These are phyloP conservation scores for Zaprionus ornatus DNA, from an alignment of 1,140 invertebrate genomes.

Conservation along the genomic window DNA sequence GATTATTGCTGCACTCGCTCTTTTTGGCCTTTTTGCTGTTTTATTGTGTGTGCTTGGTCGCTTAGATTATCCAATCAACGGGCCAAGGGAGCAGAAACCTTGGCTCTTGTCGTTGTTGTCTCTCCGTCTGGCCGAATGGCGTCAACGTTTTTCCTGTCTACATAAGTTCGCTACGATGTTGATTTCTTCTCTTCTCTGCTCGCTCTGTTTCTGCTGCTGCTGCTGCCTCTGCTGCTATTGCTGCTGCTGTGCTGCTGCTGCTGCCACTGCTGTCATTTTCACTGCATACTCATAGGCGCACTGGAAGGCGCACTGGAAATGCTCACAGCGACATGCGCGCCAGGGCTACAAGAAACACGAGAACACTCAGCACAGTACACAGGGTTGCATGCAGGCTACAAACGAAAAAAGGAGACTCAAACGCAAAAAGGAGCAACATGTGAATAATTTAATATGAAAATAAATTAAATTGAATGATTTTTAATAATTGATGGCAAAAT, in stretches of 20 bases:
- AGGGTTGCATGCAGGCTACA: slow-evolving; percentile 3
- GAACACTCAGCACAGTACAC: background rate
- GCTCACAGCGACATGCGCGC: slow-evolving; percentile 29
- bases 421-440: background rate
- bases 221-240: slow-evolving; percentile 32
- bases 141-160: slow-evolving; percentile 54
- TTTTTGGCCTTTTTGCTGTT: background rate
- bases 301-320: slow-evolving; percentile 61
- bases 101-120: slow-evolving; percentile 31
- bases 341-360: slow-evolving; percentile 45
- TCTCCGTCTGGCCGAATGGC: slow-evolving; percentile 34
- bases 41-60: background rate
- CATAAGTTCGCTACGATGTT: slow-evolving; percentile 64
- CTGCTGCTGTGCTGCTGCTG: slow-evolving; percentile 23
- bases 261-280: slow-evolving; percentile 75
- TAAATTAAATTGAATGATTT: background rate
- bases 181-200: slow-evolving; percentile 39
- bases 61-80: slow-evolving; percentile 62
- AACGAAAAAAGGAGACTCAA: background rate
- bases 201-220: slow-evolving; percentile 30
- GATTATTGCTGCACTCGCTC: slow-evolving; percentile 7
- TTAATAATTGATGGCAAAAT: background rate
- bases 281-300: slow-evolving; percentile 78
- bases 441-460: background rate
- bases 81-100: slow-evolving; percentile 52